Percentiles rank a stretch among this genome's conserved stretches.
These are phyloP conservation scores for Oreotragus oreotragus DNA, from an alignment of 2,113 vertebrate genomes.

Conservation along the genomic window DNA sequence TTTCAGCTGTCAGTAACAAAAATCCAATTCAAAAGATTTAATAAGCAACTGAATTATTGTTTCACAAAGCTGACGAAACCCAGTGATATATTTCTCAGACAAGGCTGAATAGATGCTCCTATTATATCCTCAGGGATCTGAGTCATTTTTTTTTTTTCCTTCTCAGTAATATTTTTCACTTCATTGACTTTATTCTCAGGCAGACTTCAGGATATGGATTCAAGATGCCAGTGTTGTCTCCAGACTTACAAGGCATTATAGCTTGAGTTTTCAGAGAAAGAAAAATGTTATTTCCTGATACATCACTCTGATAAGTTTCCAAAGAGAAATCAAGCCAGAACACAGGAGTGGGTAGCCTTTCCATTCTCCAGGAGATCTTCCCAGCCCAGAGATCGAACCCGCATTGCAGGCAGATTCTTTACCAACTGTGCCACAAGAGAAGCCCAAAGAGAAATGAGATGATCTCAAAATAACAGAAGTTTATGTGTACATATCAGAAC, in stretches of 20 bases:
- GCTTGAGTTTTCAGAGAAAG: not conserved
- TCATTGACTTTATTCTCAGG: not conserved
- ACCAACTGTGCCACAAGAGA: not conserved
- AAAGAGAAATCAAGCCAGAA: not conserved
- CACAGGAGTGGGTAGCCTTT: not conserved
- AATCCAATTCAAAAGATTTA: conserved; percentile 2
- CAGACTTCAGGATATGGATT: not conserved
- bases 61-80: not conserved
- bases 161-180: not conserved
- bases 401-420: not conserved
- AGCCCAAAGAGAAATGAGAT: not conserved
- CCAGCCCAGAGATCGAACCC: not conserved
- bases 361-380: not conserved
- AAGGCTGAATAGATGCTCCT: not conserved
- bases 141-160: not conserved
- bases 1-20: not conserved
- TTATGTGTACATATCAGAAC: not conserved
- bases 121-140: not conserved
- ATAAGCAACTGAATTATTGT: not conserved
- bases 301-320: not conserved
- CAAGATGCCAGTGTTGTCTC: not conserved
- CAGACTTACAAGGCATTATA: not conserved
- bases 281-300: not conserved
- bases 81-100: not conserved
- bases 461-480: not conserved